phyloP scores from a whole-genome alignment of 1,140 invertebrate species.

The Radopholus similis region DNA sequence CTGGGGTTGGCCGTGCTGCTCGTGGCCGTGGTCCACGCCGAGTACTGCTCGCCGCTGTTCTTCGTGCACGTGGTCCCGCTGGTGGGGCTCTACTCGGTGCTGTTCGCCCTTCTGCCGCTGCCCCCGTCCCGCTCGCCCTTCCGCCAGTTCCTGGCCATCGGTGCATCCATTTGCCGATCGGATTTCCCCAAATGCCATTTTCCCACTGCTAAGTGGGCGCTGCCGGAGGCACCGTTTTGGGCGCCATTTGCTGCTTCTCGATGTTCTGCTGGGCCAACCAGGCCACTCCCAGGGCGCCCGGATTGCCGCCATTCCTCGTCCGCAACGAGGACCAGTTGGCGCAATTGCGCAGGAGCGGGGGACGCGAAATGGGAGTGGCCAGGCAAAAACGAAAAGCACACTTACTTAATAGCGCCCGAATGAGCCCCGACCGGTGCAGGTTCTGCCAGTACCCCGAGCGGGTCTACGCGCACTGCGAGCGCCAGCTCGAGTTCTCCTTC shows the following conservation, averaged over 20 bases:
- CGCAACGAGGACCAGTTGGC: not conserved
- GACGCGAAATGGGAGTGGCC: not conserved
- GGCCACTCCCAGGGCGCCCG: not conserved
- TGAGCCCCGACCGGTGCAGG: too few species aligned
- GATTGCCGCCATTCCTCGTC: not conserved
- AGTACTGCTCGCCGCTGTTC: constrained; percentile 4
- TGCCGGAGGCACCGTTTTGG: not conserved
- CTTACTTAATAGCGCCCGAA: too few species aligned
- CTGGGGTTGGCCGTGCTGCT: not conserved
- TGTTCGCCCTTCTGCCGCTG: constrained; percentile 9
- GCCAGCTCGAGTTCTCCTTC: constrained; percentile 34
- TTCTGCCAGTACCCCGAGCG: constrained; percentile 20
- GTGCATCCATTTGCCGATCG: not conserved
- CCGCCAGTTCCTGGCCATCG: constrained; percentile 5
- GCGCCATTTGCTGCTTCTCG: constrained; percentile 5
- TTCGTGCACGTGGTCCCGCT: constrained; percentile 1
- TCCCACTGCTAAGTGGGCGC: not conserved
- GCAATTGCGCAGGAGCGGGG: not conserved
- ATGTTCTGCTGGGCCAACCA: constrained; percentile 1
- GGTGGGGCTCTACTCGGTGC: constrained; percentile 3
- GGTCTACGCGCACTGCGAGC: constrained; percentile 28
- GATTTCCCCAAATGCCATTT: not conserved
- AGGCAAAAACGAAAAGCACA: not conserved
- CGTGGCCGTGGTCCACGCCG: not conserved
- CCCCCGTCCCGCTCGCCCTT: not conserved